Conservation (phyloP, 2,797 vertebrate species). For the Mycteria americana region DNA sequence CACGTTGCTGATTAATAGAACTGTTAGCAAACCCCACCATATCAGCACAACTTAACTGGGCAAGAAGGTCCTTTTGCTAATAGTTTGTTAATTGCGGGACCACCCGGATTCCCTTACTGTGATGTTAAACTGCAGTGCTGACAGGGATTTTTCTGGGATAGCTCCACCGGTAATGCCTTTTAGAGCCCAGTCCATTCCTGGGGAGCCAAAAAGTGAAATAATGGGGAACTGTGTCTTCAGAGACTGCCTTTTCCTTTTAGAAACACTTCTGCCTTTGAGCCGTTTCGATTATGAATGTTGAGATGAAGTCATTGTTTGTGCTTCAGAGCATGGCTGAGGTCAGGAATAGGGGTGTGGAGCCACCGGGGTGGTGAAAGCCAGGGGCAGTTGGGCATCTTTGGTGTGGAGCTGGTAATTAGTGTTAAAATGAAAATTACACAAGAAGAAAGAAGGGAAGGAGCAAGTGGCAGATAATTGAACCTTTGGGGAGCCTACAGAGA, state of each 20-base stretch:
- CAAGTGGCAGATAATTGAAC: slow-evolving; percentile 31
- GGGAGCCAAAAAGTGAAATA: not conserved
- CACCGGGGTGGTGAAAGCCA: not conserved
- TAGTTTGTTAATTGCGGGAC: not conserved
- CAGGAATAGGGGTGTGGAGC: not conserved
- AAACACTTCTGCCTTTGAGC: not conserved
- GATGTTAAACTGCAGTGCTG: not conserved
- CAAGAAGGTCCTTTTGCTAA: not conserved
- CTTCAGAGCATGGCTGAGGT: not conserved
- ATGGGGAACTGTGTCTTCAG: not conserved
- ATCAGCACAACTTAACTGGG: not conserved
- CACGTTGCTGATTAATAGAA: not conserved
- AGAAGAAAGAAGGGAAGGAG: not conserved
- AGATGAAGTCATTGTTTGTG: not conserved
- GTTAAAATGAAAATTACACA: not conserved
- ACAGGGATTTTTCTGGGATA: not conserved
- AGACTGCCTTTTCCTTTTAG: not conserved
- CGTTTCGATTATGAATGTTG: not conserved
- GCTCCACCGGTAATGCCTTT: not conserved
- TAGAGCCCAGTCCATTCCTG: not conserved
- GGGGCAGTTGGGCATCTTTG: not conserved
- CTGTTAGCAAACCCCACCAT: not conserved
- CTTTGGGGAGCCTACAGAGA: not conserved
- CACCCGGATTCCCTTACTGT: not conserved
- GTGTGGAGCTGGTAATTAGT: not conserved